Base-by-base conservation (phyloP, 2,888 invertebrate genomes). In the Flexamia atlantica region DNA sequence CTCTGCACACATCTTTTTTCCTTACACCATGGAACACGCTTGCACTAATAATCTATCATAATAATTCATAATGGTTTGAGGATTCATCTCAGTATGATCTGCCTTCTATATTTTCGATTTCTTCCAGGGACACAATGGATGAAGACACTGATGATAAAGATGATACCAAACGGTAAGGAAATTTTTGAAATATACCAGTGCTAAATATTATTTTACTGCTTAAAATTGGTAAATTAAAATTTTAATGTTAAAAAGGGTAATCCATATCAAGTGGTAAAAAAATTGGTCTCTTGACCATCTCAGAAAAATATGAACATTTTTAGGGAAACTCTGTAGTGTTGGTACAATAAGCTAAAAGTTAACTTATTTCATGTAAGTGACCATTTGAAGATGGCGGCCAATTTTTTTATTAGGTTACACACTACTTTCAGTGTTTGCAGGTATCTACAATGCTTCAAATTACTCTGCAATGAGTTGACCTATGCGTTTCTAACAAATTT, bases 71-170 rank as follows among this genome's bases (percentile, higher is more conserved):
- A 3, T 50, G 17, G 17, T 50, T 17, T 50, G 5, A 50, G 17
- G 7, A n/a, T 50, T 50, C n/a, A 50, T 14, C n/a, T n/a, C 10
- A 53, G 20, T 53, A 23, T 23, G 23, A 20, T 46, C 17, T 46
- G n/a, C 12, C 46, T 46, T 12, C 7, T 4, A 17, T 12, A 17
- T 17, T 25, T 50, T 7, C 30, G 25, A 84, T 85, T 81, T 87
- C 84, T 91, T 90, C 80, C 88, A 93, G 92, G 89, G 92, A 92
- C 88, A 91, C 90, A 86, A 95, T 96, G 95, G 96, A 96, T 84
- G 96, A 96, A 89, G 96, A 96, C 87, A 94, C 94, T 80, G 96
- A 96, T 88, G 96, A 96, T 88, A 96, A 95, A 90, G 96, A 96
- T 90, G 95, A 95, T 88, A 93, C 95, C 14, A 97, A 96, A 92